Evolutionary conservation across 2,888 invertebrate species (phyloP), one percentile per base, ranked within the genome.

Genomic region (Rhogogaster chlorosoma): DNA sequence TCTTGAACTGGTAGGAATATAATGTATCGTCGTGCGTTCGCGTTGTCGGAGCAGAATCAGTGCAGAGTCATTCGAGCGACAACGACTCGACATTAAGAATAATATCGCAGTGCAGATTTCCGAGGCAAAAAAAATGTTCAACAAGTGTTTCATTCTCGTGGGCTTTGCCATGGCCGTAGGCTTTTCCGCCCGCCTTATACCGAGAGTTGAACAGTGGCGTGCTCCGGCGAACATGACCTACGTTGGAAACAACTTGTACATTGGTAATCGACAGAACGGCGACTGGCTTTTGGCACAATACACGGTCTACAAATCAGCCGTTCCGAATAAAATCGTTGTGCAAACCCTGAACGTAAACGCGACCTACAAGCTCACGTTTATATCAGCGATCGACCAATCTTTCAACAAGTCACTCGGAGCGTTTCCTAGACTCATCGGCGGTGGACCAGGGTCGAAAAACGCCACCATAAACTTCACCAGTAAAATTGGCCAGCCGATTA

Each of bases 401-500:
- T n/a, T n/a, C 36, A 80, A 80, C 38, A 38, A 29, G 7, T 26
- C 32, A 15, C 10, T 36, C 38, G 80, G 61, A 22, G 80, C 80
- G 0, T 22, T 22, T 22, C 61, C 80, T 1, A 61, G 36, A 22
- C 32, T 80, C n/a, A 22, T 80, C 80, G 61, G 36, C 36, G 61
- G 61, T 36, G 61, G 80, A 80, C 80, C 61, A 22, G 80, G 80
- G 1, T 38, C n/a, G 1, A 38, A 26, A 61, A 26, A 38, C 61
- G 80, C 38, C 12, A 80, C 36, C 61, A 15, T 80, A 49, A 1
- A 18, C 2, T 61, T 80, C 80, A 36, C 22, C 38, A 80, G 80
- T 22, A 80, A 61, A 80, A 22, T 61, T 26, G 80, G 80, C 61
- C 38, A 80, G 80, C 61, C 80, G 38, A 80, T 80, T 15, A 12